Evolutionary conservation across 1,140 invertebrate genomes (phyloP), one percentile per base, ranked within the genome.

Genomic region (Oncopeltus fasciatus): DNA sequence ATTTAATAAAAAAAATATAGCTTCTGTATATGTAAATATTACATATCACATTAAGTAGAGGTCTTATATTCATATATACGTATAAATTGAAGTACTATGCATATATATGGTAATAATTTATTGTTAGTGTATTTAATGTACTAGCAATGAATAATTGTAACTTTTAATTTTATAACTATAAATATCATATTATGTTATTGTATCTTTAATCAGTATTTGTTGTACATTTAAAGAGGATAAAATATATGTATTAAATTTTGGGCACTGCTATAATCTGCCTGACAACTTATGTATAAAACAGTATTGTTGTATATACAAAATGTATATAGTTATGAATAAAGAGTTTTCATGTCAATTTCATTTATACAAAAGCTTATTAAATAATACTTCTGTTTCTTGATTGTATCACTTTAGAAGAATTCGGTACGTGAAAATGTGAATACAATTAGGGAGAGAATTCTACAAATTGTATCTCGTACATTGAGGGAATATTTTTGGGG

Each of bases 141-240:
- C 49, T 53, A 53, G 49, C 18, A 53, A 53, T 53, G 49, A 53
- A 53, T 53, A 24, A 24, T 53, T 53, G 24, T 53, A 53, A 53
- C 49, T 24, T 53, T 53, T 53, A 53, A 53, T 53, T 53, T 53
- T 21, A 53, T 53, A 24, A 53, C 24, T 53, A 53, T 53, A 53
- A 53, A 24, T 53, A 53, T 53, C 3, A 26, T 53, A 53, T 53
- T 53, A 53, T 53, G 49, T 53, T 24, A 24, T 24, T 53, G 26
- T 53, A 53, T 53, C 49, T 53, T 53, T 53, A 53, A 53, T 53
- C 49, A 53, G 49, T 53, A 53, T 53, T 53, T 53, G 26, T 53
- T 53, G 49, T 53, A 53, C 24, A 53, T 53, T 53, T 24, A 53
- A 53, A 51, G n/a, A n/a, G n/a, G n/a, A n/a, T n/a, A n/a, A n/a